Evolutionary conservation across 2,113 vertebrate genomes (phyloP), one percentile per base, ranked within the genome.

Genomic region (Hucho hucho): DNA sequence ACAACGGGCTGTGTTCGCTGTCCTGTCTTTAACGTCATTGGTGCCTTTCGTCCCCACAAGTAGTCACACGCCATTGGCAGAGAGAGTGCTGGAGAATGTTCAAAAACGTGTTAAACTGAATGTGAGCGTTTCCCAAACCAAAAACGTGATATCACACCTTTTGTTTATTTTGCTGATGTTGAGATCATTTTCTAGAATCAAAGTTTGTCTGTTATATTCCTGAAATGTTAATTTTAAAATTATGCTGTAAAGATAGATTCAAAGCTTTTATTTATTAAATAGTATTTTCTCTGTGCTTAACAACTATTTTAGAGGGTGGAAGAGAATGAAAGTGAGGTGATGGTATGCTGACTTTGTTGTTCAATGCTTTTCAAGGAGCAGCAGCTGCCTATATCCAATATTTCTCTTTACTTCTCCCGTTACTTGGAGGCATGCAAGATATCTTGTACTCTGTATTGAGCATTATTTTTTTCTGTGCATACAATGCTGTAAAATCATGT

Each of bases 221-320:
- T 65, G 64, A 25, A 16, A 65, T 20, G 24, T 65, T 65, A 1
- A 65, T 65, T 18, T 65, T 14, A 14, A 29, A 29, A 29, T 65
- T 0, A 65, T 65, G 64, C 64, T 65, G 64, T 65, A 65, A 65
- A 65, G 64, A 65, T 29, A 29, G 26, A 64, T 26, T 29, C 4
- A 14, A 64, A 64, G 25, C 20, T 64, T 65, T 5, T 65, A 65
- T 65, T 64, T 64, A 64, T 64, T 64, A 43, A 43, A 43, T 43
- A 11, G 9, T 43, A 11, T 56, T 56, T 20, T 56, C 14, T 56
- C 14, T 56, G 13, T 18, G 20, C 13, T 56, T 56, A 20, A 1
- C 6, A 3, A 56, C 53, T 56, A 20, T 56, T 56, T 56, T 56
- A 56, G 53, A 56, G 13, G 53, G 53, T 20, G 53, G 53, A 20